These are phyloP conservation scores for Doris montereyensis DNA, from an alignment of 2,888 invertebrate genomes.

Conservation along the genomic window DNA sequence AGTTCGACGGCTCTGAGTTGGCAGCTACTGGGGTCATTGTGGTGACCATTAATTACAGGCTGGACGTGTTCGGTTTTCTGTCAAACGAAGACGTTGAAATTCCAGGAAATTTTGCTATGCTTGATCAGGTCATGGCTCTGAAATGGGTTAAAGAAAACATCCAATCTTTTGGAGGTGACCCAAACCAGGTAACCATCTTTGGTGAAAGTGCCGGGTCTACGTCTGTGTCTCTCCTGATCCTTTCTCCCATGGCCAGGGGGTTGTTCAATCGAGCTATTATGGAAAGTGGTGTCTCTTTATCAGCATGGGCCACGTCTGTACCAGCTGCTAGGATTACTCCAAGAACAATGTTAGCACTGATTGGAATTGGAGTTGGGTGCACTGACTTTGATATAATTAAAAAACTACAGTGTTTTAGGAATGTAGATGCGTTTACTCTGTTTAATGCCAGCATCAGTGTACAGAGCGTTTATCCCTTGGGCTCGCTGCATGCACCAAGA, in stretches of 20 bases:
- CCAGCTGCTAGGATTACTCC: not conserved
- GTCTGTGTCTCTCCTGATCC: constrained; percentile 43
- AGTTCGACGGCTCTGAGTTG: constrained; percentile 53
- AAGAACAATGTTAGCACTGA: not conserved
- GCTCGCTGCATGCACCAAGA: not conserved
- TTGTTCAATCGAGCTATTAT: constrained; percentile 24
- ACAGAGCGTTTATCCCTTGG: not conserved
- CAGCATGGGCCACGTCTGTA: not conserved
- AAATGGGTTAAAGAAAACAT: constrained; percentile 50
- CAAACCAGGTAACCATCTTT: constrained; percentile 46
- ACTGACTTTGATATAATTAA: not conserved
- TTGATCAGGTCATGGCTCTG: constrained; percentile 50
- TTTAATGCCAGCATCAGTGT: not conserved
- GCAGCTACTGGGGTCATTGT: constrained; percentile 53
- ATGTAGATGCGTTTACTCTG: not conserved
- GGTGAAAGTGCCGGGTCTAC: constrained; percentile 53
- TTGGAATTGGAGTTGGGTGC: not conserved
- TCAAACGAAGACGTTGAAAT: constrained; percentile 41
- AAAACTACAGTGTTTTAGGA: constrained; percentile 6
- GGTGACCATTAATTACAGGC: constrained; percentile 53
- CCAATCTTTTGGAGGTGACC: constrained; percentile 47
- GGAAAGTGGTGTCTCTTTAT: constrained; percentile 27
- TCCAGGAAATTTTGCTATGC: constrained; percentile 52
- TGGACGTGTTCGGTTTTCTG: constrained; percentile 56
- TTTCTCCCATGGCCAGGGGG: constrained; percentile 35